Conservation (phyloP, 2,797 vertebrate genomes). For the Sphenodon punctatus region DNA sequence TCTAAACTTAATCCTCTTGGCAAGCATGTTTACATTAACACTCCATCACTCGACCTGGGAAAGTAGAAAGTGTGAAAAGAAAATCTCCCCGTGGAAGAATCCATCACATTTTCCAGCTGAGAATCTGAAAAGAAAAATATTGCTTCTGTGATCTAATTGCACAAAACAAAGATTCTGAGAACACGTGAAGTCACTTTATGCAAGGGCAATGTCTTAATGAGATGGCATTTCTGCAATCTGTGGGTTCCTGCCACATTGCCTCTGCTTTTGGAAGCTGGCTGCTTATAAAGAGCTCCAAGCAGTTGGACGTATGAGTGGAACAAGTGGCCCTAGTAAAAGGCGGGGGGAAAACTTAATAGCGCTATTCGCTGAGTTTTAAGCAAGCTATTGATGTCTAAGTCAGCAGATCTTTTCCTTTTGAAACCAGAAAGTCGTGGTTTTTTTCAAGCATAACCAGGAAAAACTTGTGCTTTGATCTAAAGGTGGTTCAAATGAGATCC, state of each 20-base stretch:
- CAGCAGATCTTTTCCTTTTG: constrained; percentile 77
- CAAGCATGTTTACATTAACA: background rate
- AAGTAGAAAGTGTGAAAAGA: background rate
- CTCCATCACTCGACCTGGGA: constrained; percentile 7
- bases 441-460: constrained; percentile 70
- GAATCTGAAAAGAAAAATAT: background rate
- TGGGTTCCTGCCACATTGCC: constrained; percentile 1
- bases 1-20: constrained; percentile 24
- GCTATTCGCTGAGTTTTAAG: constrained; percentile 73
- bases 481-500: constrained; percentile 74
- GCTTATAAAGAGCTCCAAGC: constrained; percentile 33
- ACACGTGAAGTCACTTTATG: background rate
- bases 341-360: constrained; percentile 69
- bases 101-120: background rate
- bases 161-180: background rate
- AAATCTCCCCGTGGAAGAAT: background rate
- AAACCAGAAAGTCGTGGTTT: constrained; percentile 65
- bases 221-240: constrained; percentile 9
- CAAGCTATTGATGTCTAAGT: constrained; percentile 76
- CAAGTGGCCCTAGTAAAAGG: constrained; percentile 60
- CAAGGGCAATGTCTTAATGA: constrained; percentile 20
- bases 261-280: background rate
- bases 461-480: constrained; percentile 76
- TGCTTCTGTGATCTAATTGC: background rate
- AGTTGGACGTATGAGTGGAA: constrained; percentile 39